Evolutionary conservation across 1,140 invertebrate species (phyloP).

Genomic region (Lucilia sericata): DNA sequence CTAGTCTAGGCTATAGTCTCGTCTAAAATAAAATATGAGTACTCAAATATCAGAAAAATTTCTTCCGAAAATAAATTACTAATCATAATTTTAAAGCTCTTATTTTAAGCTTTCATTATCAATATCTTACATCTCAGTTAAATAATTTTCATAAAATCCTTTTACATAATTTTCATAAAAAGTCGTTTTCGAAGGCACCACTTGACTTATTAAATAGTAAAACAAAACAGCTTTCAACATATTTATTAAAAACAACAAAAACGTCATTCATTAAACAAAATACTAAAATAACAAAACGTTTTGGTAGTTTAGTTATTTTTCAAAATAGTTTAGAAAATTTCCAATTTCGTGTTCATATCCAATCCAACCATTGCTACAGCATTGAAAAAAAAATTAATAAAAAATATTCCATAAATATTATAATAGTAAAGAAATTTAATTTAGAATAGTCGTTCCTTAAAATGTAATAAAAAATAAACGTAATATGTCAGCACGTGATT

Average conservation of each 20-base stretch:
- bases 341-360: neutral
- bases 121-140: neutral
- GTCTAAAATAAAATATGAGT: no score
- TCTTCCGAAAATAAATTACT: no score
- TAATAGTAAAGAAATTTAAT: neutral
- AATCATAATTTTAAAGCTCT: no score
- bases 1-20: no score
- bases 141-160: neutral
- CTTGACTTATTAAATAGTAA: neutral
- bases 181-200: neutral
- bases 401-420: neutral
- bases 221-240: neutral
- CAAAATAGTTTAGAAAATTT: constrained; percentile 5
- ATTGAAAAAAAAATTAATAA: neutral
- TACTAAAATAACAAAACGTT: neutral
- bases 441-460: neutral
- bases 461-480: neutral
- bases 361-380: neutral
- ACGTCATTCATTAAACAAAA: neutral
- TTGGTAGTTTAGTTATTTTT: neutral
- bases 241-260: neutral
- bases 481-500: constrained; percentile 3
- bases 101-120: no score
- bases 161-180: neutral
- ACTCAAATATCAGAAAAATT: no score